Evolutionary conservation across 1,140 invertebrate genomes (phyloP).

Genomic region (Theocolax elegans): DNA sequence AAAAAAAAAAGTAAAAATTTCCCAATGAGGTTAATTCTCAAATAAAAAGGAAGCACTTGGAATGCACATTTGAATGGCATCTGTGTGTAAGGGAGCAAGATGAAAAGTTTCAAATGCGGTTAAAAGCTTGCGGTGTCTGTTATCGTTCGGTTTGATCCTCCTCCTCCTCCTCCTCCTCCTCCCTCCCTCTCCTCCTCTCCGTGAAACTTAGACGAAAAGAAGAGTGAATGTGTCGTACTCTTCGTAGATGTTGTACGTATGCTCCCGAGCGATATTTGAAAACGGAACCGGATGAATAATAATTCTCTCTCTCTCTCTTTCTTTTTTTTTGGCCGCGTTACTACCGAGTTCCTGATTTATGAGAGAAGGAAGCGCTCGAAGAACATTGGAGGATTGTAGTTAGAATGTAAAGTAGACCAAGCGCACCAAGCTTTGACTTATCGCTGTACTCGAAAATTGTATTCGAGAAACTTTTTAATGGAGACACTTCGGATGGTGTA

Average conservation of each 20-base stretch:
- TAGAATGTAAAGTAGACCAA: constrained; percentile 3
- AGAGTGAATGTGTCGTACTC: not conserved
- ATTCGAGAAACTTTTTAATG: constrained; percentile 28
- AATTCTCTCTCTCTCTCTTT: not conserved
- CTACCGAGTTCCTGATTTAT: constrained; percentile 24
- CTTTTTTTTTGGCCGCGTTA: not conserved
- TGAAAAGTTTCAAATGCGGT: constrained; percentile 22
- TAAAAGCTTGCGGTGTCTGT: constrained; percentile 11
- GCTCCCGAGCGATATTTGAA: not conserved
- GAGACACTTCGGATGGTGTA: constrained; percentile 7
- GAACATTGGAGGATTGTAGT: constrained; percentile 23
- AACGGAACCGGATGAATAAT: not conserved
- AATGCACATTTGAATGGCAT: constrained; percentile 23
- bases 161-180: too few relatives aligned
- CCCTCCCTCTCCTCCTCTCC: not conserved
- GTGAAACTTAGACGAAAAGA: not conserved
- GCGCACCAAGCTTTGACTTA: constrained; percentile 17
- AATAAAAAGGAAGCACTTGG: not conserved
- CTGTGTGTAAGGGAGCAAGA: not conserved
- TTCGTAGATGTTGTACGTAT: not conserved
- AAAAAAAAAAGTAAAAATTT: not conserved
- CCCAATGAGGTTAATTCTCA: constrained; percentile 15
- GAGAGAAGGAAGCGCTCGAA: not conserved
- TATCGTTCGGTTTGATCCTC: too few relatives aligned
- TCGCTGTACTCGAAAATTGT: constrained; percentile 19